Evolutionary conservation across 2,113 vertebrate genomes (phyloP).

Genomic region (Bothrops jararaca): DNA sequence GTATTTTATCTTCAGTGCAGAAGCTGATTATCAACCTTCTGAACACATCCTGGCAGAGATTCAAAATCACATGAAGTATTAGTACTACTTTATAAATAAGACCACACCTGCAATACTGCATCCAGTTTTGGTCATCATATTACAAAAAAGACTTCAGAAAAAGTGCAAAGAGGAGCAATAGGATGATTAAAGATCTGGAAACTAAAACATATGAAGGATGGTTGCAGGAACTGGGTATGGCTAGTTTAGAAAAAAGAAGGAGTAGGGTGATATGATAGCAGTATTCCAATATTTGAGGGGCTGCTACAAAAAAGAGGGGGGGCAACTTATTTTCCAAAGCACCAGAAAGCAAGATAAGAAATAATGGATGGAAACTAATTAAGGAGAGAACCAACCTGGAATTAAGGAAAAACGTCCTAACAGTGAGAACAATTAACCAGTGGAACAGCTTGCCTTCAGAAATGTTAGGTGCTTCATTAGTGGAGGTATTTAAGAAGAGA

Average conservation of each 20-base stretch:
- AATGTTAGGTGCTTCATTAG: background rate
- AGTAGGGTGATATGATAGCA: background rate
- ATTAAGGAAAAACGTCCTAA: background rate
- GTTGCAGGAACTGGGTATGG: background rate
- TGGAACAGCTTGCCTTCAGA: background rate
- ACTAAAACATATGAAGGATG: background rate
- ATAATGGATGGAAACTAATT: background rate
- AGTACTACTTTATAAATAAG: background rate
- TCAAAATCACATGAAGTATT: background rate
- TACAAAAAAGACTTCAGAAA: background rate
- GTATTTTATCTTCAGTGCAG: background rate
- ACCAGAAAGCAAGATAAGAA: background rate
- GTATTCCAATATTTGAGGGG: background rate
- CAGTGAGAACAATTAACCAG: background rate
- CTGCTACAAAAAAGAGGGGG: too few relatives aligned
- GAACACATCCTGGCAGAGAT: background rate
- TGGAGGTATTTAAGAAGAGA: background rate
- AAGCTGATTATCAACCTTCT: background rate
- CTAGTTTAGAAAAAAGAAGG: background rate
- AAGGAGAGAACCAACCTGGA: background rate
- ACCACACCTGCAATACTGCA: background rate
- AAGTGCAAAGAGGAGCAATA: background rate
- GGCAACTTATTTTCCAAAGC: background rate
- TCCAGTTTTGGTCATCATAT: background rate
- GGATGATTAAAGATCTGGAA: background rate